A percentile compares a stretch with the other conserved stretches of the same genome.
These are phyloP conservation scores for Silurus meridionalis DNA, from an alignment of 2,113 vertebrate species.

Conservation along the genomic window DNA sequence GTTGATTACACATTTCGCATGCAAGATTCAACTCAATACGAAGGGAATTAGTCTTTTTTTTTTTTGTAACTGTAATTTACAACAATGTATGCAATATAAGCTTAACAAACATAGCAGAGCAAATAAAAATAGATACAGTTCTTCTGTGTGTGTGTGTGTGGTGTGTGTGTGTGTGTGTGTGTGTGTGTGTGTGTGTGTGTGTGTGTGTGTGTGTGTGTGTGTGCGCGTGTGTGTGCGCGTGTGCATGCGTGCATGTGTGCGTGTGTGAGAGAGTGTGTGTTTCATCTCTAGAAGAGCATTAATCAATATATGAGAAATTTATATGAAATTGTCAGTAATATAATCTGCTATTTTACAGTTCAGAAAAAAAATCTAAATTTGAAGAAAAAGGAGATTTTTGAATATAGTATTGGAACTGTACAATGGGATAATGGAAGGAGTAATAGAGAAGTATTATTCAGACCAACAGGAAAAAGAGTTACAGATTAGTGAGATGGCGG, in stretches of 20 bases:
- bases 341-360: neutral
- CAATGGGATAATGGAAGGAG: neutral
- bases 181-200: too few relatives aligned
- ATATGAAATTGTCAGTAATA: neutral
- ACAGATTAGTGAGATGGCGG: slow-evolving; percentile 41
- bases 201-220: too few relatives aligned
- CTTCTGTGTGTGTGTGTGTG: neutral
- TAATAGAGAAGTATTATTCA: slow-evolving; percentile 15
- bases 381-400: neutral
- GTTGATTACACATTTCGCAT: slow-evolving; percentile 24
- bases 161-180: too few relatives aligned
- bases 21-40: neutral
- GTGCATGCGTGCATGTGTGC: too few relatives aligned
- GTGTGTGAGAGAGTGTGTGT: too few relatives aligned
- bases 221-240: too few relatives aligned
- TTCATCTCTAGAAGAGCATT: too few relatives aligned
- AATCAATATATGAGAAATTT: neutral
- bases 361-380: neutral
- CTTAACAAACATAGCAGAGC: neutral
- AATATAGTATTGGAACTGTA: neutral
- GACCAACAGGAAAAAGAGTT: slow-evolving; percentile 31
- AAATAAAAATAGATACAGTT: neutral
- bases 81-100: neutral
- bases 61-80: neutral
- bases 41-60: neutral